A percentile compares a stretch with the other conserved stretches of the same genome.
phyloP scores from a whole-genome alignment of 1,140 invertebrate genomes.

The Leptoteleia sp. region DNA sequence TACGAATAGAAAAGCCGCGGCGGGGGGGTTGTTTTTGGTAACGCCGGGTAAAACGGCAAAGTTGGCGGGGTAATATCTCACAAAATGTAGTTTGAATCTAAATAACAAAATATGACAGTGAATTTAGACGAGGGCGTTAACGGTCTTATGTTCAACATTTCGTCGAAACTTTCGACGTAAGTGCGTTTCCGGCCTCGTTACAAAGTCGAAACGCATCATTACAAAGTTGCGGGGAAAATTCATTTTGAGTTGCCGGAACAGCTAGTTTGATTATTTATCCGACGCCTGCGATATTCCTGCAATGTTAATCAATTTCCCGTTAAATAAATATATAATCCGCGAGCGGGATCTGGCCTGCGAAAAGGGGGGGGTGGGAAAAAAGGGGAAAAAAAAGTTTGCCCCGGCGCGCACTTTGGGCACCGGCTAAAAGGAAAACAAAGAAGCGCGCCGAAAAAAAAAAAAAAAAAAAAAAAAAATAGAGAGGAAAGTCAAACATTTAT shows the following conservation, averaged over 20 bases:
- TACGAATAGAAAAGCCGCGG: neutral
- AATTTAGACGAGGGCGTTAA: slow-evolving; percentile 54
- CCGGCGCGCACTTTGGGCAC: too few species aligned
- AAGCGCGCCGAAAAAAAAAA: neutral
- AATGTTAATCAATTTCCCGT: slow-evolving; percentile 34
- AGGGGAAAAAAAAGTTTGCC: too few species aligned
- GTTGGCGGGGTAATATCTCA: slow-evolving; percentile 25
- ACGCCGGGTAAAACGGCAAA: slow-evolving; percentile 20
- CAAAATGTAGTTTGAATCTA: slow-evolving; percentile 44
- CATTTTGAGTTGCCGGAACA: slow-evolving; percentile 53
- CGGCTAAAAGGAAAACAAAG: neutral
- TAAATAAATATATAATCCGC: slow-evolving; percentile 14
- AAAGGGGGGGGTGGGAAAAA: too few species aligned
- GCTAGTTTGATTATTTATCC: slow-evolving; percentile 57
- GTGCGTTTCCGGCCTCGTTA: slow-evolving; percentile 55
- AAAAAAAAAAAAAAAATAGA: slow-evolving; percentile 1
- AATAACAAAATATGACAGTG: slow-evolving; percentile 59
- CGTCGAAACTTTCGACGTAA: slow-evolving; percentile 42
- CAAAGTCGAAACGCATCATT: slow-evolving; percentile 60
- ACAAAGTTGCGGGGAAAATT: slow-evolving; percentile 61
- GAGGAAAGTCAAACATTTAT: slow-evolving; percentile 24
- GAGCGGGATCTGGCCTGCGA: too few species aligned
- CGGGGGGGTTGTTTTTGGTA: neutral
- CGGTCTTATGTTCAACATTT: slow-evolving; percentile 40
- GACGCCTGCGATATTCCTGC: slow-evolving; percentile 14